Percentiles rank a stretch among this genome's conserved stretches.
Conservation (phyloP, 2,888 invertebrate species). For the Watsonalla cultraria region DNA sequence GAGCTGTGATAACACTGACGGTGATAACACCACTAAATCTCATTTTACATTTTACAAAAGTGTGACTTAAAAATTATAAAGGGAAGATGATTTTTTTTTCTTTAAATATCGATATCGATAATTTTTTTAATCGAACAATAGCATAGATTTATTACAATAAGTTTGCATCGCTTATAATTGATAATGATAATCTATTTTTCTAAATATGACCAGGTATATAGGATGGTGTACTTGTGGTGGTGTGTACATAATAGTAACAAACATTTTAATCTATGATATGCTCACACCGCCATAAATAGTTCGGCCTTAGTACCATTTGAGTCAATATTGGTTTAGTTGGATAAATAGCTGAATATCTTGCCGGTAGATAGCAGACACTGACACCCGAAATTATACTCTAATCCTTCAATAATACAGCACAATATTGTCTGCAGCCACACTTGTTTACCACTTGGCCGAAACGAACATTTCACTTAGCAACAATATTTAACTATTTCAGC, state of each 20-base stretch:
- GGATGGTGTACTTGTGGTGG: no score
- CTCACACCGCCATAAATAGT: slow-evolving; percentile 32
- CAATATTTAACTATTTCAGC: background rate
- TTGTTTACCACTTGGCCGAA: background rate
- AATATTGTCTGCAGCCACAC: background rate
- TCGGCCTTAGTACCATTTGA: slow-evolving; percentile 34
- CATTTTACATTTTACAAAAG: background rate
- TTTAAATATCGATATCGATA: no score
- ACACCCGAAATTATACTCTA: background rate
- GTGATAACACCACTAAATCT: background rate
- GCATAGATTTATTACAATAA: no score
- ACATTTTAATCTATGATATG: slow-evolving; percentile 18
- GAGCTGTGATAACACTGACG: slow-evolving; percentile 2
- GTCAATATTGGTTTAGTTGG: slow-evolving; percentile 22
- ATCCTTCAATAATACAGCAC: background rate
- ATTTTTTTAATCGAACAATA: no score
- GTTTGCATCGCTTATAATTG: no score
- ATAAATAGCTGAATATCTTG: slow-evolving; percentile 1
- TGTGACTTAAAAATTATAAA: no score
- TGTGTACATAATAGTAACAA: no score
- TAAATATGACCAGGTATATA: no score
- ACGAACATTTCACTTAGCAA: slow-evolving; percentile 1
- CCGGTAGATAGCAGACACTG: background rate
- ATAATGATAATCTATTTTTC: no score
- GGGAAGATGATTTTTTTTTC: no score